phyloP scores from a whole-genome alignment of 1,140 invertebrate species.

The Pinna nobilis region DNA sequence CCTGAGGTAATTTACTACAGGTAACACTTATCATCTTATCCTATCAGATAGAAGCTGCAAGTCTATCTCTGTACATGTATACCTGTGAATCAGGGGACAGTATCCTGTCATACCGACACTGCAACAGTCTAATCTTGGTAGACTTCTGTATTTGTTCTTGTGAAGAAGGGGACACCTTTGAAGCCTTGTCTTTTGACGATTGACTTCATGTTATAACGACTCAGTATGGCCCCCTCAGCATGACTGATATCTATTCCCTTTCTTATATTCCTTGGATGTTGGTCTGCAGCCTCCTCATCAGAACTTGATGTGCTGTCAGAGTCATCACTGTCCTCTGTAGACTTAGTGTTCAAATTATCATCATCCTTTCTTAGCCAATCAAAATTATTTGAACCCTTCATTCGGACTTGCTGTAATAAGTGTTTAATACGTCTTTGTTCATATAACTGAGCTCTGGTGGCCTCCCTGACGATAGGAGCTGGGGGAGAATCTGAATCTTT shows the following conservation, averaged over 20 bases:
- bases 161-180: slow-evolving; percentile 21
- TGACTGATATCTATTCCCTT: slow-evolving; percentile 27
- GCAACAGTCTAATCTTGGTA: slow-evolving; percentile 3
- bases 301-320: slow-evolving; percentile 11
- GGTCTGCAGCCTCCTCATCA: not conserved
- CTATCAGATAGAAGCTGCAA: too few relatives aligned
- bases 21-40: too few relatives aligned
- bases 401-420: slow-evolving; percentile 35
- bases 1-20: too few relatives aligned
- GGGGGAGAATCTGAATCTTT: slow-evolving; percentile 26
- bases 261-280: slow-evolving; percentile 13
- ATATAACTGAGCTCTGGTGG: slow-evolving; percentile 34
- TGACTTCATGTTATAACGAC: slow-evolving; percentile 35
- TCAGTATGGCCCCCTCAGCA: slow-evolving; percentile 25
- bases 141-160: slow-evolving; percentile 19
- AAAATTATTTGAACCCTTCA: slow-evolving; percentile 30
- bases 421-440: slow-evolving; percentile 46
- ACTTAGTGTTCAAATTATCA: slow-evolving; percentile 11
- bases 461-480: slow-evolving; percentile 4
- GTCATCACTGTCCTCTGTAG: slow-evolving; percentile 14
- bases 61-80: too few relatives aligned
- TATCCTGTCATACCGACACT: not conserved
- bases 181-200: slow-evolving; percentile 25
- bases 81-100: too few relatives aligned
- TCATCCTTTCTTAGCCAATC: slow-evolving; percentile 40